Conservation (phyloP, 2,113 vertebrate species). For the Neodon shergylaensis region DNA sequence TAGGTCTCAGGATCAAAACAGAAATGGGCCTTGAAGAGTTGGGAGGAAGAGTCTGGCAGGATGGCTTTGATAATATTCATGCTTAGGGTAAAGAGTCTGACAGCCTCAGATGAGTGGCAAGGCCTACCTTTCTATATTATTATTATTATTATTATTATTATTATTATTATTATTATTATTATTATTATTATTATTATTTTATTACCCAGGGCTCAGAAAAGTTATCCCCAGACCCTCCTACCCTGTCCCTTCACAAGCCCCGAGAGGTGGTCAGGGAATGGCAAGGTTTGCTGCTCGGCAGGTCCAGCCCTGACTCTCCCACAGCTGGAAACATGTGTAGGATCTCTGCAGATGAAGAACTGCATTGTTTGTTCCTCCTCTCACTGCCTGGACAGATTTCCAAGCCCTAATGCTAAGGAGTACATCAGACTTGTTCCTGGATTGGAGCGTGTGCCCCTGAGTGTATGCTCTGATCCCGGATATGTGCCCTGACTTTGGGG, state of each 20-base stretch:
- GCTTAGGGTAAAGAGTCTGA: fast-evolving
- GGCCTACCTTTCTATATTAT: no score
- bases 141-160: no score
- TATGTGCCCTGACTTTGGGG: not conserved
- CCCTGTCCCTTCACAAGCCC: fast-evolving
- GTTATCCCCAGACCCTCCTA: not conserved
- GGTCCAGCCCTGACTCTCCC: fast-evolving
- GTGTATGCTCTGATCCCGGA: no score
- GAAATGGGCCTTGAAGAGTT: not conserved
- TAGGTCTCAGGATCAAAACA: not conserved
- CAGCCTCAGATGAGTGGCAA: not conserved
- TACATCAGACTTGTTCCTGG: not conserved
- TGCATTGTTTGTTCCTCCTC: fast-evolving
- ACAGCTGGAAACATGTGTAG: fast-evolving
- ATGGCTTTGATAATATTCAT: fast-evolving
- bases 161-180: no score
- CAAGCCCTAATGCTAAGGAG: not conserved
- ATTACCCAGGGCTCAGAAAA: not conserved
- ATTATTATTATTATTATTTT: fast-evolving
- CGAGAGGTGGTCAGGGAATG: not conserved
- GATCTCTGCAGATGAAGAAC: not conserved
- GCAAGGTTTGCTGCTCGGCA: fast-evolving
- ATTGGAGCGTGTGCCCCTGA: no score
- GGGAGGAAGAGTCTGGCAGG: not conserved
- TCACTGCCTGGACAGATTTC: fast-evolving